Evolutionary conservation across 2,888 invertebrate species (phyloP).

Genomic region (Lumbricus terrestris): DNA sequence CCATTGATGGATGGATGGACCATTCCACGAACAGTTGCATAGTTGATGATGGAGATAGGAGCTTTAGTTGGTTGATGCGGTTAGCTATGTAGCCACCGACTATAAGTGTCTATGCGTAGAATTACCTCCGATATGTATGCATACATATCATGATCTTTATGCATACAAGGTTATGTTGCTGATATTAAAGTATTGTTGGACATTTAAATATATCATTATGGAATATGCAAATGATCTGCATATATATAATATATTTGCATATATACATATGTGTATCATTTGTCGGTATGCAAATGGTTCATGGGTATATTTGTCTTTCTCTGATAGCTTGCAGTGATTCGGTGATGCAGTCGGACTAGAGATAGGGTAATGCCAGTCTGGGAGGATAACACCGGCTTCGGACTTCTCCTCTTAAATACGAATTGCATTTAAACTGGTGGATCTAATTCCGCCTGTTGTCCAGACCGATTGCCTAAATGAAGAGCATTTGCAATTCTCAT

Average conservation of each 20-base stretch:
- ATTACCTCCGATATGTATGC: background rate
- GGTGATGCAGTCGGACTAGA: background rate
- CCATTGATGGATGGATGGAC: background rate
- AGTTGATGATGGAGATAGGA: background rate
- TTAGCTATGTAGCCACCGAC: background rate
- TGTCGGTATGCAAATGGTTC: background rate
- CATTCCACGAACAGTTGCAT: background rate
- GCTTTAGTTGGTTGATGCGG: background rate
- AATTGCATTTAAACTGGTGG: background rate
- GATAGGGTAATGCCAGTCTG: background rate
- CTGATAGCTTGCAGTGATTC: background rate
- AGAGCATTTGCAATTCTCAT: background rate
- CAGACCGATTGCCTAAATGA: background rate
- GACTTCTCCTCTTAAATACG: background rate
- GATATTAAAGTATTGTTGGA: background rate
- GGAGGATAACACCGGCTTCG: background rate
- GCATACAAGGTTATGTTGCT: background rate
- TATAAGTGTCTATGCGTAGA: background rate
- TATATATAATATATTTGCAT: too few relatives aligned
- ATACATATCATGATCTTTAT: conserved; percentile 3
- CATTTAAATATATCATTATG: background rate
- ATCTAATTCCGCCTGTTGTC: background rate
- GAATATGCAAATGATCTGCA: background rate
- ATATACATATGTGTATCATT: background rate
- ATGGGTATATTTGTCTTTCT: background rate